Conservation (phyloP, 2,113 vertebrate genomes). For the Thalassarche chlororhynchos region DNA sequence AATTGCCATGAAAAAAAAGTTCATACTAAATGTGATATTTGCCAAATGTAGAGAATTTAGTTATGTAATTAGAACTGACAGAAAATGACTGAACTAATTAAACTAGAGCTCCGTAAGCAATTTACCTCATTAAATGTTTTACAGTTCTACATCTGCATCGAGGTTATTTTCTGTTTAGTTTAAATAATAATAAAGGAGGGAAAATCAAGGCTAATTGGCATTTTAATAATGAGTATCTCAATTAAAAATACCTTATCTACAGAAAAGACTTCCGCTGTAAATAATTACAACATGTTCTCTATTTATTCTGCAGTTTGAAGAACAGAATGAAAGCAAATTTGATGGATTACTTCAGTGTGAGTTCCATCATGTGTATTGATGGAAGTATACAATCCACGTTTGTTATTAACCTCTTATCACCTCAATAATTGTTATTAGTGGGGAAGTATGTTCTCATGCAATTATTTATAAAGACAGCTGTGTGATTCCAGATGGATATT, state of each 20-base stretch:
- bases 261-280: conserved; percentile 25
- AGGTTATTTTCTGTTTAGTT: conserved; percentile 67
- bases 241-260: conserved; percentile 54
- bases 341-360: background rate
- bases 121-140: conserved; percentile 68
- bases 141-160: conserved; percentile 40
- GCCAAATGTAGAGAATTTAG: conserved; percentile 28
- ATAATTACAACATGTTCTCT: conserved; percentile 36
- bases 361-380: background rate
- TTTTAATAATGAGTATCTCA: conserved; percentile 66
- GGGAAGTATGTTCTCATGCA: background rate
- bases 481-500: background rate
- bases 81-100: conserved; percentile 69
- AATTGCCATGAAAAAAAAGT: conserved; percentile 32
- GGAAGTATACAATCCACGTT: background rate
- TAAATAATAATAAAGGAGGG: conserved; percentile 66
- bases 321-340: conserved; percentile 14
- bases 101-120: conserved; percentile 41
- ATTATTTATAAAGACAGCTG: background rate
- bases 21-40: conserved; percentile 49
- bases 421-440: background rate
- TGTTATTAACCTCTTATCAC: conserved; percentile 8
- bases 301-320: conserved; percentile 46
- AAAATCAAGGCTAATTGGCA: conserved; percentile 69
- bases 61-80: conserved; percentile 65